phyloP scores from a whole-genome alignment of 2,113 vertebrate genomes.

The Gorsachius goisagi region DNA sequence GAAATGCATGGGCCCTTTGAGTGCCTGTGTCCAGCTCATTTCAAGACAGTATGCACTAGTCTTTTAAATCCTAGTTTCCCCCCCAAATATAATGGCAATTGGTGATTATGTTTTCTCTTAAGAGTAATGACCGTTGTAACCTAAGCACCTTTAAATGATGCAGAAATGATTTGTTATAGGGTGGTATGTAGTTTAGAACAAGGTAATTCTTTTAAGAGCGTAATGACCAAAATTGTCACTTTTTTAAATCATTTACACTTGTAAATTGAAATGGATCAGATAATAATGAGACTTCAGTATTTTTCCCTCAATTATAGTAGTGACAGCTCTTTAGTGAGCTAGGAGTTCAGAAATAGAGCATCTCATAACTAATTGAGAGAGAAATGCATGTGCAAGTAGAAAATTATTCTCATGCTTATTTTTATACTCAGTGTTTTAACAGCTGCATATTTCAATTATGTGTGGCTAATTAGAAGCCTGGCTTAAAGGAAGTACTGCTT shows the following conservation, averaged over 20 bases:
- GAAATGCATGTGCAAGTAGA: conserved; percentile 30
- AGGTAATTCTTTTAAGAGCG: not conserved
- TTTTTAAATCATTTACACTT: not conserved
- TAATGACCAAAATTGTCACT: not conserved
- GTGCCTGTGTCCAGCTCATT: not conserved
- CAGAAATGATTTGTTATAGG: not conserved
- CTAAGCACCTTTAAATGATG: not conserved
- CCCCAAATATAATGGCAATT: not conserved
- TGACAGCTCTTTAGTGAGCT: not conserved
- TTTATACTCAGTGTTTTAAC: conserved; percentile 33
- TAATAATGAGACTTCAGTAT: not conserved
- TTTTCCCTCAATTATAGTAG: not conserved
- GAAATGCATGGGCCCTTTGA: fast-evolving
- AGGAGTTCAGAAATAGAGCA: conserved; percentile 20
- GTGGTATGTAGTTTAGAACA: not conserved
- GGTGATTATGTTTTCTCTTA: not conserved
- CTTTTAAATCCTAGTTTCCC: not conserved
- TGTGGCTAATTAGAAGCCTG: conserved; percentile 23
- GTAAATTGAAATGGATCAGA: not conserved
- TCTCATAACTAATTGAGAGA: conserved; percentile 1
- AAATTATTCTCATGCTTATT: conserved; percentile 32
- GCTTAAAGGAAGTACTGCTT: conserved; percentile 5
- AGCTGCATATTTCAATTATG: conserved; percentile 29
- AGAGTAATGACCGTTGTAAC: not conserved
- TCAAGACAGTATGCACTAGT: fast-evolving